Evolutionary conservation across 2,888 invertebrate species (phyloP).

Genomic region (Hypena proboscidalis): DNA sequence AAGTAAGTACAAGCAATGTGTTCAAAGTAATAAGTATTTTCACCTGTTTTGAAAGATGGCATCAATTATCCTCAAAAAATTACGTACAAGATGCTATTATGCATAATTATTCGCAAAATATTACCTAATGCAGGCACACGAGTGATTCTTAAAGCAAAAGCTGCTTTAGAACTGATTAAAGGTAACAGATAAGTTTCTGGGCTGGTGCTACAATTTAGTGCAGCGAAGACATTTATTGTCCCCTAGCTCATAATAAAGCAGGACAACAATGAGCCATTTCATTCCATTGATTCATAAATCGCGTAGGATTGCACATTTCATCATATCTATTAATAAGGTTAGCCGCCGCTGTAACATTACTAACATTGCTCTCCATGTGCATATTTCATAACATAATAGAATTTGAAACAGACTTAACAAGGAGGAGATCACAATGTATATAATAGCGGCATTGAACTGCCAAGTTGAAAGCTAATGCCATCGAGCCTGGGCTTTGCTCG

Average conservation of each 20-base stretch:
- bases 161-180: no score
- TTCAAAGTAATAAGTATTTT: constrained; percentile 9
- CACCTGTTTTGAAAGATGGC: constrained; percentile 17
- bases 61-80: not conserved
- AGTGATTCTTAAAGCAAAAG: no score
- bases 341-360: no score
- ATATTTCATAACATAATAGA: no score
- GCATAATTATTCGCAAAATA: not conserved
- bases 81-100: not conserved
- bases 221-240: not conserved
- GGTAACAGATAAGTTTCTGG: no score
- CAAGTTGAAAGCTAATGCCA: no score
- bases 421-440: no score
- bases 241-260: not conserved
- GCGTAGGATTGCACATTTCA: not conserved
- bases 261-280: constrained; percentile 3
- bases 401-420: no score
- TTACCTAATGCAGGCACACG: constrained; percentile 11
- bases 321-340: no score
- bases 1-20: constrained; percentile 27
- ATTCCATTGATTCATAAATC: not conserved
- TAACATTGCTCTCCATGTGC: no score
- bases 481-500: no score
- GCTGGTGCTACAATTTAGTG: not conserved
- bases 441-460: no score